phyloP scores from a whole-genome alignment of 23 tunicate species.

The Phallusia fumigata region DNA sequence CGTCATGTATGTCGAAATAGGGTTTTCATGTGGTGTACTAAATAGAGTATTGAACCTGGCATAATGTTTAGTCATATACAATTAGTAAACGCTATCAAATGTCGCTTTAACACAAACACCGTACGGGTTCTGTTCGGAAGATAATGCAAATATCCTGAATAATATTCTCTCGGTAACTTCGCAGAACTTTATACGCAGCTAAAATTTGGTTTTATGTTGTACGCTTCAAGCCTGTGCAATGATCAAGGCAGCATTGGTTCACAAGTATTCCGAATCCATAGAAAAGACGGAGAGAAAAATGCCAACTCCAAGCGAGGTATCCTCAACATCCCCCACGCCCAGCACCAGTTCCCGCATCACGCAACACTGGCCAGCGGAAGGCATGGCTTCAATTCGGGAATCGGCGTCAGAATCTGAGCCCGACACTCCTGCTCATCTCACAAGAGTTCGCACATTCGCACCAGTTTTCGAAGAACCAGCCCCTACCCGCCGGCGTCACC shows the following conservation, averaged over 20 bases:
- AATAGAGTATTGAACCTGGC: no score
- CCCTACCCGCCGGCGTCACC: conserved; percentile 1
- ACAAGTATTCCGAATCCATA: not conserved
- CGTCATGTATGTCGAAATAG: no score
- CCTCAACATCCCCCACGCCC: conserved; percentile 40
- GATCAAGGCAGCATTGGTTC: not conserved
- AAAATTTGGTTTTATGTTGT: no score
- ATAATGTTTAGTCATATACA: no score
- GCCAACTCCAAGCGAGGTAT: conserved; percentile 28
- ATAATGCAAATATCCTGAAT: no score
- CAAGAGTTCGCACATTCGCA: conserved; percentile 12
- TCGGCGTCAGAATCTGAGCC: conserved; percentile 12
- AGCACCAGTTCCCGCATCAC: conserved; percentile 56
- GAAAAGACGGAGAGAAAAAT: not conserved
- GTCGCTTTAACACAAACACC: no score
- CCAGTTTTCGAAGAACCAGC: conserved; percentile 30
- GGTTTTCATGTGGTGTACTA: no score
- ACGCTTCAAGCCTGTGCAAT: not conserved
- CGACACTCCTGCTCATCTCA: not conserved
- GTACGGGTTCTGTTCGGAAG: no score
- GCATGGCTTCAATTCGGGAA: conserved; percentile 44
- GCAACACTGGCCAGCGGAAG: conserved; percentile 40
- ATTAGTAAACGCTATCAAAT: no score
- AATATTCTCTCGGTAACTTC: no score
- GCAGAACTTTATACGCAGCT: no score